A percentile compares a stretch with the other conserved stretches of the same genome.
Evolutionary conservation across 2,888 invertebrate genomes (phyloP).

Genomic region (Nysson spinosus): DNA sequence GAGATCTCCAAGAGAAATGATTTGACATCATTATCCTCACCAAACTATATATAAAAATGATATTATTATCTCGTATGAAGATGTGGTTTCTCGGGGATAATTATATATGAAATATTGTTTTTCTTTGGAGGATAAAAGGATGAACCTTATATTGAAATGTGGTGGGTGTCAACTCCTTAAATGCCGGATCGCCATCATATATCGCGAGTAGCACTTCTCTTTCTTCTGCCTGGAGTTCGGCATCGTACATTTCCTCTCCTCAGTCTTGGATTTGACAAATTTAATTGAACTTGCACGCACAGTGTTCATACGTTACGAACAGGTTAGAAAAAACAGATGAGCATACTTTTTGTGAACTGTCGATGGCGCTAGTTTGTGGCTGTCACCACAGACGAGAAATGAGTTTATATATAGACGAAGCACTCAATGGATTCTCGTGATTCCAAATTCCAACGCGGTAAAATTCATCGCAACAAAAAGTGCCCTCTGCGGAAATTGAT

Average conservation of each 20-base stretch:
- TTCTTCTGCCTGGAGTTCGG: constrained; percentile 90
- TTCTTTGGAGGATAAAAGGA: background rate
- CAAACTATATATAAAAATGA: constrained; percentile 81
- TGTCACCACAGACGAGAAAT: too few relatives aligned
- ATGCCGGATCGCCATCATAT: constrained; percentile 94
- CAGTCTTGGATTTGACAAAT: too few relatives aligned
- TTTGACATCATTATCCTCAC: constrained; percentile 86
- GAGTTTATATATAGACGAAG: too few relatives aligned
- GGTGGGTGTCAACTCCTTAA: constrained; percentile 87
- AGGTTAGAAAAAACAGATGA: too few relatives aligned
- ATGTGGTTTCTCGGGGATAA: background rate
- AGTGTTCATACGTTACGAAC: too few relatives aligned
- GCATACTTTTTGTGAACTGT: too few relatives aligned
- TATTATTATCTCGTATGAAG: constrained; percentile 1
- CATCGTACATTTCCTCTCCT: constrained; percentile 79
- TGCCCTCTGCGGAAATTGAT: too few relatives aligned
- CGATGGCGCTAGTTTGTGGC: too few relatives aligned
- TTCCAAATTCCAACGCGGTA: too few relatives aligned
- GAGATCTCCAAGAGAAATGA: constrained; percentile 92
- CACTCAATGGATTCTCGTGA: too few relatives aligned
- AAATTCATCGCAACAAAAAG: too few relatives aligned
- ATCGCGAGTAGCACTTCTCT: constrained; percentile 94
- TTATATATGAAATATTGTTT: background rate
- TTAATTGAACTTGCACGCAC: too few relatives aligned
- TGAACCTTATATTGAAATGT: constrained; percentile 94